Percentiles rank a stretch among this genome's conserved stretches.
phyloP scores from a whole-genome alignment of 2,113 vertebrate genomes.

The Festucalex cinctus region DNA sequence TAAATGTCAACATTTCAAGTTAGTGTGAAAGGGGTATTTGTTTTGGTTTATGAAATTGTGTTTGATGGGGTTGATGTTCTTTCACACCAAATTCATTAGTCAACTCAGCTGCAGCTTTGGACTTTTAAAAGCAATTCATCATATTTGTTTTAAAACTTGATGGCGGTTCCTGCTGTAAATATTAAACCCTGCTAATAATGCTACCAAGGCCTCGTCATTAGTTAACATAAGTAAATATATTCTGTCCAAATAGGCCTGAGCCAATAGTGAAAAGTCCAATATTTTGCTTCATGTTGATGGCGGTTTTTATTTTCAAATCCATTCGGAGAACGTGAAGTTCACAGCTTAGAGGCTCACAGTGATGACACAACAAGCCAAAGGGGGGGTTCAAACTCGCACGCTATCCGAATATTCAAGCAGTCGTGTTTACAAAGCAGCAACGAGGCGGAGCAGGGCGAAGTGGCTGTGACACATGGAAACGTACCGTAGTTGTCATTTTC shows the following conservation, averaged over 20 bases:
- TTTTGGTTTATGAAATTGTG: too few relatives aligned
- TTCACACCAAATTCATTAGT: not conserved
- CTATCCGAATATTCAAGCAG: not conserved
- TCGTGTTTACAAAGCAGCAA: conserved; percentile 10
- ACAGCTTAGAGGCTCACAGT: not conserved
- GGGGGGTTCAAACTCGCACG: conserved; percentile 1
- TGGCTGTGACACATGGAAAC: conserved; percentile 1
- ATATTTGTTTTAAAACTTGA: not conserved
- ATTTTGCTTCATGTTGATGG: conserved; percentile 7
- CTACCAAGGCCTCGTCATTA: not conserved
- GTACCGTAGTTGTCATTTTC: conserved; percentile 16
- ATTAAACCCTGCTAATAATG: not conserved
- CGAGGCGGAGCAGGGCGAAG: not conserved
- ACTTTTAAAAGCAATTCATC: not conserved
- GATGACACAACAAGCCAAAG: conserved; percentile 7
- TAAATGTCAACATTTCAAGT: not conserved
- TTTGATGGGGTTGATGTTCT: not conserved
- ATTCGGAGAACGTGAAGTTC: not conserved
- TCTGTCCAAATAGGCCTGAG: not conserved
- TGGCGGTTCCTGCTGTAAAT: not conserved
- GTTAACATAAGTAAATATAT: not conserved
- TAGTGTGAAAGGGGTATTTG: too few relatives aligned
- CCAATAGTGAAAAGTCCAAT: conserved; percentile 6
- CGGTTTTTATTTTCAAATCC: not conserved
- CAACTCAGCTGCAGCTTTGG: not conserved